These are phyloP conservation scores for Merluccius polli DNA, from an alignment of 2,797 vertebrate species.

Conservation along the genomic window DNA sequence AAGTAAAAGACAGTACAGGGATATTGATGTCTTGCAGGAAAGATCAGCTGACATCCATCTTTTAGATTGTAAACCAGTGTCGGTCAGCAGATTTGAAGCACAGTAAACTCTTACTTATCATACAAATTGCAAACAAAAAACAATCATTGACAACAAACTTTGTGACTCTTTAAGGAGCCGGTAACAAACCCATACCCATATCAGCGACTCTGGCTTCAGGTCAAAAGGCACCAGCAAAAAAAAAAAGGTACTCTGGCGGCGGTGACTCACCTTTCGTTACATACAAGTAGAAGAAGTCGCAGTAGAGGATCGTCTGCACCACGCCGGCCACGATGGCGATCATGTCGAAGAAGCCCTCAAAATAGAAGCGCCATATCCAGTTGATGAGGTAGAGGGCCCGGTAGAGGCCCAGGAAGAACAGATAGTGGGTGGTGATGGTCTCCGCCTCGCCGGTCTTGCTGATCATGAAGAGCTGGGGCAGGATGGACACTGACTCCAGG, in stretches of 20 bases:
- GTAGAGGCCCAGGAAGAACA: conserved; percentile 96
- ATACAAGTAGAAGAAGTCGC: conserved; percentile 99
- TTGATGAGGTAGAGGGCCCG: conserved; percentile 94
- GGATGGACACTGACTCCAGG: conserved; percentile 92
- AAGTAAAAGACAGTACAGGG: not conserved
- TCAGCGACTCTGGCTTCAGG: not conserved
- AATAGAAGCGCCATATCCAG: conserved; percentile 99
- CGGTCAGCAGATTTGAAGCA: not conserved
- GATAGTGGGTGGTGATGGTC: conserved; percentile 97
- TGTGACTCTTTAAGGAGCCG: not conserved
- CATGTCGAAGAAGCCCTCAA: conserved; percentile 97
- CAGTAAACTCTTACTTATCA: not conserved
- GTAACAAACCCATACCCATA: not conserved
- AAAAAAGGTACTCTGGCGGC: too few species aligned
- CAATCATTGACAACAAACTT: not conserved
- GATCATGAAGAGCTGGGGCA: conserved; percentile 98
- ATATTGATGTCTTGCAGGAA: not conserved
- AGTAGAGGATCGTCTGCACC: conserved; percentile 97
- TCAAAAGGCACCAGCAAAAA: not conserved
- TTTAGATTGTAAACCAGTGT: not conserved
- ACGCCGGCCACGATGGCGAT: conserved; percentile 95
- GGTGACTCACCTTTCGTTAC: conserved; percentile 90
- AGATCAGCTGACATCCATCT: not conserved
- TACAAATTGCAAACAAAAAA: not conserved
- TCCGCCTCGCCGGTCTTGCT: conserved; percentile 97